Conservation (phyloP, 2,888 invertebrate genomes). For the Habrosyne pyritoides region DNA sequence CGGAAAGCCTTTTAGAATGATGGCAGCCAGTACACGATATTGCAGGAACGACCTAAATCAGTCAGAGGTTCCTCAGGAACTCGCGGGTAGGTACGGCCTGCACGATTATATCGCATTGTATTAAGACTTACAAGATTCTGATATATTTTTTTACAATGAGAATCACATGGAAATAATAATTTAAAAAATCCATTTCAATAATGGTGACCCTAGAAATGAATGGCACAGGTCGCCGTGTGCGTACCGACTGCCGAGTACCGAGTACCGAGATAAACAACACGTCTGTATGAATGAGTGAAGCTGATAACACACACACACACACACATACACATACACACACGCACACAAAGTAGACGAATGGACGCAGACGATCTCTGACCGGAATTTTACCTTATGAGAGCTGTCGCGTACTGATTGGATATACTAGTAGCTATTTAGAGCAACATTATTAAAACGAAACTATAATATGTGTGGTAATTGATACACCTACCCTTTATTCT, state of each 20-base stretch:
- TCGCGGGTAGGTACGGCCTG: too few species aligned
- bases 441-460: background rate
- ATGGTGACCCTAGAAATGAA: slow-evolving; percentile 39
- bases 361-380: slow-evolving; percentile 23
- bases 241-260: slow-evolving; percentile 28
- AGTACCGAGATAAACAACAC: slow-evolving; percentile 31
- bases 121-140: too few species aligned
- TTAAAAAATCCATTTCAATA: slow-evolving; percentile 6
- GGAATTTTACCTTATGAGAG: slow-evolving; percentile 40
- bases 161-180: too few species aligned
- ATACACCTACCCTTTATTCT: background rate
- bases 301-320: slow-evolving; percentile 30
- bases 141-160: too few species aligned
- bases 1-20: too few species aligned
- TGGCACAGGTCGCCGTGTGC: slow-evolving; percentile 27
- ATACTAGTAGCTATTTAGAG: background rate
- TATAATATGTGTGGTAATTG: background rate
- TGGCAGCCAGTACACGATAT: too few species aligned
- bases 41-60: too few species aligned
- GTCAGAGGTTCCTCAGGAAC: too few species aligned
- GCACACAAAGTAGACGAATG: slow-evolving; percentile 1
- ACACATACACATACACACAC: slow-evolving; percentile 18
- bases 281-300: slow-evolving; percentile 6
- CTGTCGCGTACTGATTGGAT: background rate
- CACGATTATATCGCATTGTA: too few species aligned